phyloP scores from a whole-genome alignment of 2,888 invertebrate genomes.

The Rotaria macrura region DNA sequence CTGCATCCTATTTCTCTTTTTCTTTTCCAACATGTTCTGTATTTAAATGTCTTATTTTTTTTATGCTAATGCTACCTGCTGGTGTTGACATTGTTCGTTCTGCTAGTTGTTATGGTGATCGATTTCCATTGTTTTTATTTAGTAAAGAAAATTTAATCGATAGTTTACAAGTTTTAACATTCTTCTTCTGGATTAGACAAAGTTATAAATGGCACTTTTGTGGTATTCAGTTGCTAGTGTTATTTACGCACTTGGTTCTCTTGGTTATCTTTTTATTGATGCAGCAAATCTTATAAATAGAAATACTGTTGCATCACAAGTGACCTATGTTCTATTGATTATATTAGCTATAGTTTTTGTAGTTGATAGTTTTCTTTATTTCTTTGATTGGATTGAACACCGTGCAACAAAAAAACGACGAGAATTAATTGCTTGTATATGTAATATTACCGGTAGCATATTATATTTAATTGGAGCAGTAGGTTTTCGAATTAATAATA shows the following conservation, averaged over 20 bases:
- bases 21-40: too few relatives aligned
- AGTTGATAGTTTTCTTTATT: background rate
- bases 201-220: background rate
- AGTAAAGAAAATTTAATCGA: background rate
- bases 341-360: background rate
- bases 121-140: background rate
- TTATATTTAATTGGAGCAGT: background rate
- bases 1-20: too few relatives aligned
- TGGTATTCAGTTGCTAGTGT: background rate
- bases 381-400: background rate
- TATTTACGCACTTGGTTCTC: background rate
- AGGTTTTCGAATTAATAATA: background rate
- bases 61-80: too few relatives aligned
- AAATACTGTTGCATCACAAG: background rate
- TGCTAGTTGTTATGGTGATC: background rate
- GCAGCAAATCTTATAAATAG: background rate
- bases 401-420: background rate
- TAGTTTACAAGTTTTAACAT: background rate
- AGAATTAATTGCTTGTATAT: background rate
- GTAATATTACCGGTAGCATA: background rate
- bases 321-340: background rate
- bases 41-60: too few relatives aligned
- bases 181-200: background rate
- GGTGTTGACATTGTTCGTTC: too few relatives aligned
- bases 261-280: background rate